A percentile compares a stretch with the other conserved stretches of the same genome.
phyloP scores from a whole-genome alignment of 2,113 vertebrate species.

The Rhabdomys dilectus region DNA sequence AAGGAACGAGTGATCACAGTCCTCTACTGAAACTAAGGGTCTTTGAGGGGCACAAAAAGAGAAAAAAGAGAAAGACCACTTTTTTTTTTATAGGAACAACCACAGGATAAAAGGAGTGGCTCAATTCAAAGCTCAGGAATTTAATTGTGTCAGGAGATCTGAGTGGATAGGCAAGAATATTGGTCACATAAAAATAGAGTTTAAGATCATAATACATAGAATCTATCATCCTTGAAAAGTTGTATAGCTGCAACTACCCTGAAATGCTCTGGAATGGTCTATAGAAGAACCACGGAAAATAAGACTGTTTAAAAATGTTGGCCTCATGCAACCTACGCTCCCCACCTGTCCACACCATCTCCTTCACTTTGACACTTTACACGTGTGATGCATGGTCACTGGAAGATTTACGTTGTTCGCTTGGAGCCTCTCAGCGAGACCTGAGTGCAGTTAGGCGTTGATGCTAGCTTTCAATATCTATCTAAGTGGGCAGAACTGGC shows the following conservation, averaged over 20 bases:
- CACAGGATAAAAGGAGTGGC: constrained; percentile 10
- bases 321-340: neutral
- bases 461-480: neutral
- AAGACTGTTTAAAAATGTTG: constrained; percentile 21
- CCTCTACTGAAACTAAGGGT: neutral
- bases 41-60: neutral
- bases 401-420: neutral
- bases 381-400: neutral
- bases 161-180: neutral
- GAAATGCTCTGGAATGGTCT: neutral
- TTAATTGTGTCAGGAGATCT: neutral
- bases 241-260: neutral
- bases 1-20: neutral
- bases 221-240: neutral
- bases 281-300: neutral
- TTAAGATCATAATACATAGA: neutral
- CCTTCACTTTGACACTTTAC: neutral
- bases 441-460: neutral
- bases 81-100: neutral
- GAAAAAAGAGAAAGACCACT: neutral
- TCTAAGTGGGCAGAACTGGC: neutral
- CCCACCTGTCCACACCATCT: neutral
- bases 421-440: neutral
- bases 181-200: neutral
- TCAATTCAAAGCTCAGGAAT: constrained; percentile 27